Conservation (phyloP, 2,888 invertebrate genomes). For the Spilarctia lutea region DNA sequence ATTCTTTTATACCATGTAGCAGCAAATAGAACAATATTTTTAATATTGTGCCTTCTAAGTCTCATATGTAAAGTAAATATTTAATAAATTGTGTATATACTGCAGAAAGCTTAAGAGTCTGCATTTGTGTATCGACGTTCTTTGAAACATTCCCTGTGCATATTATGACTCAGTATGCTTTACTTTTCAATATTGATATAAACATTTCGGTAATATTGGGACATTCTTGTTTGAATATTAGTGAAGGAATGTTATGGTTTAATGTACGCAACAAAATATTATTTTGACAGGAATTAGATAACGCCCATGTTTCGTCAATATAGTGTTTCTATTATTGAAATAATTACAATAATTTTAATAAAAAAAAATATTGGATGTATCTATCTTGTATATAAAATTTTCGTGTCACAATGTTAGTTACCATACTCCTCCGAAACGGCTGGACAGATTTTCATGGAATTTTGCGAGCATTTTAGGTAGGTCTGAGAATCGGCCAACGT, state of each 20-base stretch:
- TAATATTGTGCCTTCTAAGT: neutral
- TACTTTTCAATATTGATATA: conserved; percentile 4
- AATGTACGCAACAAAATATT: neutral
- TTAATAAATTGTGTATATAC: neutral
- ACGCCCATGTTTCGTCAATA: neutral
- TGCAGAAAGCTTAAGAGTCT: neutral
- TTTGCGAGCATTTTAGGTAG: no score
- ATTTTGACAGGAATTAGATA: neutral
- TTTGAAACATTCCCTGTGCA: conserved; percentile 4
- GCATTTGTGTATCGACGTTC: neutral
- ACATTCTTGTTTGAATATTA: neutral
- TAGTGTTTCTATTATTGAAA: neutral
- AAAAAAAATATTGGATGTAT: no score
- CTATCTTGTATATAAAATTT: no score
- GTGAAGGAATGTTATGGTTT: neutral
- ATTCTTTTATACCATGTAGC: neutral
- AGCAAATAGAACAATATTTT: neutral
- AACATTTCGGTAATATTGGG: neutral
- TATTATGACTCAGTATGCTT: neutral
- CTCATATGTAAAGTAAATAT: neutral
- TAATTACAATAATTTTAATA: no score
- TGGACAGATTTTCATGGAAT: no score
- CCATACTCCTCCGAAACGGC: no score
- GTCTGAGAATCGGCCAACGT: no score
- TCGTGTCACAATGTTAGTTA: no score